These are phyloP conservation scores for Brachyopa scutellaris DNA, from an alignment of 2,888 invertebrate genomes.

Conservation along the genomic window DNA sequence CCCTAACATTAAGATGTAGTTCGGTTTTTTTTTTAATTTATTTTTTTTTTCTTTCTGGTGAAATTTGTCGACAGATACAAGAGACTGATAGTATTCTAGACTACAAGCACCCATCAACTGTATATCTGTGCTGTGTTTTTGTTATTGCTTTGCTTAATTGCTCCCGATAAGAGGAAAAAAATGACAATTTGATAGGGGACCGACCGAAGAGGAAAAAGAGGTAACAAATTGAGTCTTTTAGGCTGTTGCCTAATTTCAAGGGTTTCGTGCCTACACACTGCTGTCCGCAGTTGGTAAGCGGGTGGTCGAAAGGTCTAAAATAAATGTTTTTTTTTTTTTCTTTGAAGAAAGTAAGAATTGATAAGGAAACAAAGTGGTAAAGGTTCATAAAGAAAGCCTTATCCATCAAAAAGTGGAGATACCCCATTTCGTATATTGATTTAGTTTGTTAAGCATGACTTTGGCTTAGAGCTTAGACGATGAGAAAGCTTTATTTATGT, in stretches of 20 bases:
- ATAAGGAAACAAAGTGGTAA: not conserved
- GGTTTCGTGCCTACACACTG: not conserved
- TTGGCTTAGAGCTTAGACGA: not conserved
- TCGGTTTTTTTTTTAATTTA: too few species aligned
- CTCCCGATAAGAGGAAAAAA: conserved; percentile 29
- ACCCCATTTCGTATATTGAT: not conserved
- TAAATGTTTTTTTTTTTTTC: not conserved
- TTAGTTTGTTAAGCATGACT: not conserved
- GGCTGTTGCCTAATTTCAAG: conserved; percentile 18
- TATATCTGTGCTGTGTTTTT: conserved; percentile 32
- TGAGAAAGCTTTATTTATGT: not conserved
- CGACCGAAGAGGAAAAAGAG: not conserved
- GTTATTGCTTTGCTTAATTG: conserved; percentile 55
- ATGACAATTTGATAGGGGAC: conserved; percentile 12
- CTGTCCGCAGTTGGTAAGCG: not conserved
- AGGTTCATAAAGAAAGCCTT: conserved; percentile 2
- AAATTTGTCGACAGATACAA: conserved; percentile 35
- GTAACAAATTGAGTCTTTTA: conserved; percentile 52
- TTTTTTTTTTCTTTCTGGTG: not conserved
- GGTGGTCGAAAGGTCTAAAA: conserved; percentile 1
- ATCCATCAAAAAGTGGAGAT: conserved; percentile 4
- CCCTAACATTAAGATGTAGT: conserved; percentile 29
- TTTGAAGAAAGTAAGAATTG: conserved; percentile 9
- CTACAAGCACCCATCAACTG: conserved; percentile 5
- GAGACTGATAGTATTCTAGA: conserved; percentile 11